Evolutionary conservation across 1,140 invertebrate genomes (phyloP).

Genomic region (Anastrepha ludens): DNA sequence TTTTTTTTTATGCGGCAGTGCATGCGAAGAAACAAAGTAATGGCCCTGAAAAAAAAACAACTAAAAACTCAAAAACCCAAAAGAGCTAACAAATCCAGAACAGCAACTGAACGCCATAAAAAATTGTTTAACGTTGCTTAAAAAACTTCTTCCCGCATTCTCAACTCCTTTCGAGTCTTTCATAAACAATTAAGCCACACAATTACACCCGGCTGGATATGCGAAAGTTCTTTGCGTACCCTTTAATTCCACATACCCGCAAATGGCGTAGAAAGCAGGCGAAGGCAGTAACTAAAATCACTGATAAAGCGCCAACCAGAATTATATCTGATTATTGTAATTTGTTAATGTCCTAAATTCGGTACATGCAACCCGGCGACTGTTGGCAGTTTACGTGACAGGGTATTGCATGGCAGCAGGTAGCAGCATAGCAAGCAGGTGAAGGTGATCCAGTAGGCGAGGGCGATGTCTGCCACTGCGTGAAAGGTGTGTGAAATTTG

Average conservation of each 20-base stretch:
- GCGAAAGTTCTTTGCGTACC: constrained; percentile 20
- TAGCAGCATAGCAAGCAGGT: background rate
- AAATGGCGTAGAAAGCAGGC: background rate
- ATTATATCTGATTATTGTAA: constrained; percentile 71
- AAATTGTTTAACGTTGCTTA: background rate
- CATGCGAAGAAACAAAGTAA: background rate
- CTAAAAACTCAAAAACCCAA: background rate
- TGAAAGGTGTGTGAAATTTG: background rate
- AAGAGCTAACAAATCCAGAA: background rate
- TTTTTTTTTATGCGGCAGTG: no score
- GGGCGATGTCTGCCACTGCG: background rate
- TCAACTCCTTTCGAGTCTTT: constrained; percentile 7
- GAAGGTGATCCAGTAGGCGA: background rate
- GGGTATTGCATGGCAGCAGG: background rate
- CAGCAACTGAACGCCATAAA: background rate
- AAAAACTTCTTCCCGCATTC: background rate
- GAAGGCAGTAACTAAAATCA: background rate
- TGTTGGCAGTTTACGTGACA: background rate
- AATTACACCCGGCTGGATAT: background rate
- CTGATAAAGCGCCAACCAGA: constrained; percentile 65
- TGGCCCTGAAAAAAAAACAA: background rate
- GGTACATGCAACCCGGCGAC: constrained; percentile 50
- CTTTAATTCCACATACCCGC: background rate
- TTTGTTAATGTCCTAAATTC: constrained; percentile 68
- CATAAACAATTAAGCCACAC: constrained; percentile 14